phyloP scores from a whole-genome alignment of 2,888 invertebrate species.

The Smittia aterrima region DNA sequence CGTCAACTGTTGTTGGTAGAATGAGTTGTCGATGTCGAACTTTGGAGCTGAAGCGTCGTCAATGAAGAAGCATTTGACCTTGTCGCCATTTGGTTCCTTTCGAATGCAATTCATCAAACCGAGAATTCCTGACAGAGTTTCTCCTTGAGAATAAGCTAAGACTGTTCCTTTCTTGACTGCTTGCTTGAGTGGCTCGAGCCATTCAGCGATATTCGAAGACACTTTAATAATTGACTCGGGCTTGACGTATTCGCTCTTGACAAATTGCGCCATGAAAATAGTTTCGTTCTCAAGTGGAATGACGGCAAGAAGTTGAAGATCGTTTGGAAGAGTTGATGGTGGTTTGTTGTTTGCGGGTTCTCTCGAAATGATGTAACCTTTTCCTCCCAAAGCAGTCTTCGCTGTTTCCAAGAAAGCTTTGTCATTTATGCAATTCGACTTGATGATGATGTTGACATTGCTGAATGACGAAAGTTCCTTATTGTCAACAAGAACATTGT shows the following conservation, averaged over 20 bases:
- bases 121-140: constrained; percentile 72
- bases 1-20: constrained; percentile 65
- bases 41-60: constrained; percentile 62
- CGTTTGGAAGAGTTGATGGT: constrained; percentile 55
- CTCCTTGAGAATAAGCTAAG: constrained; percentile 56
- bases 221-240: constrained; percentile 54
- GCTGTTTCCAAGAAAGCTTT: constrained; percentile 55
- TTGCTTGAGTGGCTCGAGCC: constrained; percentile 55
- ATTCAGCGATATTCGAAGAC: constrained; percentile 53
- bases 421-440: constrained; percentile 1
- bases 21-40: constrained; percentile 63
- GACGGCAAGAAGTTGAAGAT: constrained; percentile 47
- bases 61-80: constrained; percentile 62
- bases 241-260: constrained; percentile 52
- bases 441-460: constrained; percentile 15
- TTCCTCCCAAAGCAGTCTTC: constrained; percentile 55
- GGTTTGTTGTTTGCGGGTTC: constrained; percentile 48
- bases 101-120: constrained; percentile 85
- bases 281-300: constrained; percentile 55
- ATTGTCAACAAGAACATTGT: constrained; percentile 57
- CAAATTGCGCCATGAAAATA: constrained; percentile 57
- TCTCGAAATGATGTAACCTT: constrained; percentile 59
- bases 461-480: constrained; percentile 53
- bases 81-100: constrained; percentile 75
- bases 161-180: constrained; percentile 51